Conservation (phyloP, 2,888 invertebrate genomes). For the Melangyna quadrimaculata region DNA sequence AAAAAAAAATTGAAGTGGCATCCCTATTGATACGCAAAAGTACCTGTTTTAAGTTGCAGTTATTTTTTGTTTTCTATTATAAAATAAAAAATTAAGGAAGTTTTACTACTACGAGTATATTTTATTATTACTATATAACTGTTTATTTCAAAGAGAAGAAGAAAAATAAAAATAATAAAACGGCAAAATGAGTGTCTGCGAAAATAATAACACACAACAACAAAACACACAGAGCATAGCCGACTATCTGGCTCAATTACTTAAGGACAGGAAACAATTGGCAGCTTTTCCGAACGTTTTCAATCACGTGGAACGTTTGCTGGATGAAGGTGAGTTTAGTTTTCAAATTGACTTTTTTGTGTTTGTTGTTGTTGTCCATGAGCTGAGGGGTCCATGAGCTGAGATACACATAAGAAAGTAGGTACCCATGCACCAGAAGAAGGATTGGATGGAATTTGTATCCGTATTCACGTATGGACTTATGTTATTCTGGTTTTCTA, state of each 20-base stretch:
- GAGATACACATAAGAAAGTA: background rate
- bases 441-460: background rate
- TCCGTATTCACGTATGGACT: background rate
- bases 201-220: slow-evolving; percentile 80
- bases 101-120: slow-evolving; percentile 3
- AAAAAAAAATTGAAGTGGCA: slow-evolving; percentile 26
- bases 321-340: slow-evolving; percentile 95
- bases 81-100: background rate
- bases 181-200: slow-evolving; percentile 80
- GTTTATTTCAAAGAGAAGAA: slow-evolving; percentile 15
- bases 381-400: too few relatives aligned
- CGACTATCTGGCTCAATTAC: slow-evolving; percentile 99
- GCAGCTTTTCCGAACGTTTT: slow-evolving; percentile 99
- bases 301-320: slow-evolving; percentile 98
- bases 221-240: slow-evolving; percentile 97
- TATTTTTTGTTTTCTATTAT: background rate
- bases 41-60: slow-evolving; percentile 48
- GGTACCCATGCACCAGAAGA: background rate
- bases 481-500: slow-evolving; percentile 29
- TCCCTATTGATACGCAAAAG: slow-evolving; percentile 45
- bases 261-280: slow-evolving; percentile 99
- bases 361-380: background rate
- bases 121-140: slow-evolving; percentile 10
- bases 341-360: slow-evolving; percentile 4
- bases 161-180: slow-evolving; percentile 26